Evolutionary conservation across 2,888 invertebrate species (phyloP), one percentile per base, ranked within the genome.

Genomic region (Hemistola chrysoprasaria): DNA sequence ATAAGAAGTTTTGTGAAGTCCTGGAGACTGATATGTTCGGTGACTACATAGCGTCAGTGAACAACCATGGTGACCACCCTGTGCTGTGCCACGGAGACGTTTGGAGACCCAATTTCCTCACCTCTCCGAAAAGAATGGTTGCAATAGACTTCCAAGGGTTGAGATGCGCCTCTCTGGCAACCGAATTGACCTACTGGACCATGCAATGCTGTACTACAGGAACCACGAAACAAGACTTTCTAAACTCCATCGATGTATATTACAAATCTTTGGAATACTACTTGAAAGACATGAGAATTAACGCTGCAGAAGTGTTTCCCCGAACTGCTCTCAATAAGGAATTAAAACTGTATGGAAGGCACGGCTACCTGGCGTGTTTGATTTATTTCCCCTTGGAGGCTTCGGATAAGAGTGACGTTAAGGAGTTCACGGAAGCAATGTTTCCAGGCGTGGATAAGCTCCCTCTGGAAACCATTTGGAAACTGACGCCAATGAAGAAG

Each of bases 71-170:
- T 7, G 51, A 65, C 8, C 46, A 68, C 26, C 50, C 65, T 1
- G 71, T 71, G 0, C 42, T 79, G 0, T 68, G 65, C 32, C 78
- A 80, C 22, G 80, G 78, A 1, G 80, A 81, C 37, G 67, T 72
- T 1, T 78, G 78, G 79, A 58, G 59, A 28, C 53, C 65, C 0
- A 79, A 80, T 32, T 79, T 79, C 33, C 45, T 78, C n/a, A 56
- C 47, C 38, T 66, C 64, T 0, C 53, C 60, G 25, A 49, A 67
- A 1, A 63, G 56, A 39, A 62, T 60, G 3, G 62, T 73, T 0
- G 61, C 60, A 0, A 64, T 79, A 11, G 81, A 80, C 40, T 81
- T 77, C 38, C 77, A 79, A 53, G 3, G 71, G n/a, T 22, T 65
- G 9, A 61, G 78, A 34, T 71, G 67, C 41, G 43, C 66, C 0